Percentiles rank a stretch among this genome's conserved stretches.
phyloP scores from a whole-genome alignment of 2,888 invertebrate species.

The Chrysotoxum bicinctum region DNA sequence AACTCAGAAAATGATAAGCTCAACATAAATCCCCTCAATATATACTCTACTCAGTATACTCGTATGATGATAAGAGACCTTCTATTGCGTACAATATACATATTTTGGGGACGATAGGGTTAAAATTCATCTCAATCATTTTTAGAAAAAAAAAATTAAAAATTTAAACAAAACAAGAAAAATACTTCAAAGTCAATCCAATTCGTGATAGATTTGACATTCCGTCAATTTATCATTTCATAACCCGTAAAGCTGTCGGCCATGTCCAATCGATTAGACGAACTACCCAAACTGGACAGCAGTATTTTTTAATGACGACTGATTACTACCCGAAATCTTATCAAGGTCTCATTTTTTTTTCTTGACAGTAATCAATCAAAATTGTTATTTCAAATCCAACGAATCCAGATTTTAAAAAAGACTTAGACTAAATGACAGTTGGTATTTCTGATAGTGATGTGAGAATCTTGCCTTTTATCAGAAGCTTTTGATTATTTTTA shows the following conservation, averaged over 20 bases:
- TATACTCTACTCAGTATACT: background rate
- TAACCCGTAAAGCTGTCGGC: background rate
- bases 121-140: slow-evolving; percentile 9
- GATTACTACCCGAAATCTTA: slow-evolving; percentile 2
- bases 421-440: background rate
- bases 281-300: background rate
- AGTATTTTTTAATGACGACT: background rate
- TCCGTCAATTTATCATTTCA: slow-evolving; percentile 11
- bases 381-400: background rate
- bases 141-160: background rate
- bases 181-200: slow-evolving; percentile 3
- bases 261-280: background rate
- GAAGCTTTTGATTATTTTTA: background rate
- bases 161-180: background rate
- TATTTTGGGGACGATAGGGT: background rate
- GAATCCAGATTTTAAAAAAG: too few relatives aligned
- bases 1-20: slow-evolving; percentile 7
- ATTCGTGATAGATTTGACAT: slow-evolving; percentile 13
- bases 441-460: background rate
- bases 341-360: background rate
- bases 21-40: background rate
- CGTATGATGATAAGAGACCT: background rate
- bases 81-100: background rate
- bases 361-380: slow-evolving; percentile 24
- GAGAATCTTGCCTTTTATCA: background rate